Conservation (phyloP, 2,888 invertebrate genomes). For the Parasteatoda lunata region DNA sequence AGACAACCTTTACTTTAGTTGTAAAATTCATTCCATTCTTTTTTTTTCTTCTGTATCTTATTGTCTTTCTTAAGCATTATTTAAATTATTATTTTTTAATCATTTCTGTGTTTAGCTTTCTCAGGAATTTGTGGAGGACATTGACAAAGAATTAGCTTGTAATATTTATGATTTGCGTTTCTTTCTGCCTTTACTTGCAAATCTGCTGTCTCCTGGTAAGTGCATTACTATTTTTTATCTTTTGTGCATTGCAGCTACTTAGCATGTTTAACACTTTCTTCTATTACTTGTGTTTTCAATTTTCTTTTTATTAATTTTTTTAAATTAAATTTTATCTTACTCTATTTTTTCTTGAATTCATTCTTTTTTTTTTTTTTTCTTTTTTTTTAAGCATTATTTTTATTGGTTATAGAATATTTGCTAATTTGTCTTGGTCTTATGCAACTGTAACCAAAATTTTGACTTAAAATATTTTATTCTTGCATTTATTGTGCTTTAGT, state of each 20-base stretch:
- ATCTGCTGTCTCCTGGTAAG: conserved; percentile 80
- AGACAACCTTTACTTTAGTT: no score
- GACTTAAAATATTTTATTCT: no score
- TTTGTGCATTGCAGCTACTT: background rate
- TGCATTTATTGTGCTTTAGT: no score
- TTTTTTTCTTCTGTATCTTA: background rate
- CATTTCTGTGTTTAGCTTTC: conserved; percentile 17
- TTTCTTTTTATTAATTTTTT: background rate
- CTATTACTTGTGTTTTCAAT: background rate
- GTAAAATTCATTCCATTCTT: no score
- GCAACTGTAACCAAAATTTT: no score
- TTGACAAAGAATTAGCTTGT: conserved; percentile 71
- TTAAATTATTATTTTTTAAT: background rate
- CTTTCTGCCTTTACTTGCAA: conserved; percentile 84
- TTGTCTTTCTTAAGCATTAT: background rate
- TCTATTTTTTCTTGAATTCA: no score
- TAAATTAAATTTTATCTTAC: background rate
- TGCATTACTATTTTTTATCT: background rate
- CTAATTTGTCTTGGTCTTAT: no score
- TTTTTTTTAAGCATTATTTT: no score
- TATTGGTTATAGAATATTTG: no score
- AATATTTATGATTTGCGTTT: conserved; percentile 88
- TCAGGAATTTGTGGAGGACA: background rate
- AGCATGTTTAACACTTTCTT: background rate
- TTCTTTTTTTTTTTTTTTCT: no score